Base-by-base conservation (phyloP, 1,140 invertebrate species). In the Parapsyche elsis region DNA sequence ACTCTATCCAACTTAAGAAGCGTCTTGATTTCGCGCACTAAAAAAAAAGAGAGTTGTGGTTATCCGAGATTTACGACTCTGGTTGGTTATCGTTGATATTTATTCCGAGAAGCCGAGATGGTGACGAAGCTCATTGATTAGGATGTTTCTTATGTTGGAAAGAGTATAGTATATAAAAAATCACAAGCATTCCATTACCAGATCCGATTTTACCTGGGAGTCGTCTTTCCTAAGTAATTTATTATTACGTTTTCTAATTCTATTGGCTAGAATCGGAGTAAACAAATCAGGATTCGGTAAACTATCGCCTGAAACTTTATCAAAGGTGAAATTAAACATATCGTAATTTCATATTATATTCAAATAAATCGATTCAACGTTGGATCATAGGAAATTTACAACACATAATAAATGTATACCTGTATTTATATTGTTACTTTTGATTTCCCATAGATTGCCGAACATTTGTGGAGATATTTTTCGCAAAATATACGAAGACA, bases 401-500 rank as follows among this genome's bases (percentile, higher is more conserved):
- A 53, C 2, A 53, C 12, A 53, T 12, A 53, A 5, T 1, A 10
- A 14, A 10, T 53, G 49, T 53, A 16, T 46, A 5, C 45, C 14
- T 30, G n/a, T 21, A 5, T 59, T 78, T 46, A 45, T 26, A 71
- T 78, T 70, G 0, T n/a, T 71, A 71, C n/a, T 71, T 24, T 46
- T 30, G 19, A 26, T 46, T 1, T 81, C 74, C 82, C 82, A 83
- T 12, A n/a, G 23, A 44, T 83, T 83, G 2, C 79, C 82, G 45
- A 71, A 83, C 14, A n/a, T 46, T 23, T 38, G 44, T 53, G 80
- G 76, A n/a, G 78, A 81, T 23, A 80, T 77, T 76, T 76, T 81
- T 14, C 26, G 71, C 45, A 83, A 64, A 24, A 83, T 76, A 9
- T 26, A 76, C 19, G 80, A 81, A 0, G 92, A 84, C 0, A 94